A percentile compares a stretch with the other conserved stretches of the same genome.
Conservation (phyloP, 1,140 invertebrate genomes). For the Hypsibius dujardini region DNA sequence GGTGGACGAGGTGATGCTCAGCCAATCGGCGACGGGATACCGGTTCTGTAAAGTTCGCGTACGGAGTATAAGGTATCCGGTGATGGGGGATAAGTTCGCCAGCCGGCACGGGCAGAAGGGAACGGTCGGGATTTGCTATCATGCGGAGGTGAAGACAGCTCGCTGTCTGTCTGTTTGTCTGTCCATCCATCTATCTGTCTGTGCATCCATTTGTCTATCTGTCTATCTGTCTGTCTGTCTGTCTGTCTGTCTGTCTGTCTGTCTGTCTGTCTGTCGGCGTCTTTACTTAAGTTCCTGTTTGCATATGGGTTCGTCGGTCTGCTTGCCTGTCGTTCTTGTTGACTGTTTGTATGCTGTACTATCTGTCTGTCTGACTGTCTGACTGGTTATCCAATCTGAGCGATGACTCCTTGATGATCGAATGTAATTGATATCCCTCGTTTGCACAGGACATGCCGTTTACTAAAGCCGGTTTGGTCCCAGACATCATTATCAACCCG, state of each 20-base stretch:
- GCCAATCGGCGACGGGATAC: background rate
- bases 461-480: constrained; percentile 34
- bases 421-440: background rate
- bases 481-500: constrained; percentile 37
- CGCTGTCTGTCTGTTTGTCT: background rate
- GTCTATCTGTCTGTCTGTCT: no score
- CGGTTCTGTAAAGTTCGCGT: background rate
- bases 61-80: constrained; percentile 30
- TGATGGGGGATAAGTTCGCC: constrained; percentile 37
- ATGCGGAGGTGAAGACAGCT: background rate
- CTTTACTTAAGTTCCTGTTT: background rate
- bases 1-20: background rate
- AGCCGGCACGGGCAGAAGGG: constrained; percentile 37
- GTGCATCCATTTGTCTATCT: no score
- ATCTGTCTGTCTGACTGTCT: background rate
- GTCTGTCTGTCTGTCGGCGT: background rate
- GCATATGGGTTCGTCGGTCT: background rate
- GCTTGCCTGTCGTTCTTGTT: background rate
- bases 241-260: background rate
- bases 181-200: no score
- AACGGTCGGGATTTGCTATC: constrained; percentile 25
- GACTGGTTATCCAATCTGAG: background rate
- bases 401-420: background rate
- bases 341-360: no score
- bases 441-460: constrained; percentile 33